Evolutionary conservation across 2,797 vertebrate genomes (phyloP).

Genomic region (Melanotaenia nigrans): DNA sequence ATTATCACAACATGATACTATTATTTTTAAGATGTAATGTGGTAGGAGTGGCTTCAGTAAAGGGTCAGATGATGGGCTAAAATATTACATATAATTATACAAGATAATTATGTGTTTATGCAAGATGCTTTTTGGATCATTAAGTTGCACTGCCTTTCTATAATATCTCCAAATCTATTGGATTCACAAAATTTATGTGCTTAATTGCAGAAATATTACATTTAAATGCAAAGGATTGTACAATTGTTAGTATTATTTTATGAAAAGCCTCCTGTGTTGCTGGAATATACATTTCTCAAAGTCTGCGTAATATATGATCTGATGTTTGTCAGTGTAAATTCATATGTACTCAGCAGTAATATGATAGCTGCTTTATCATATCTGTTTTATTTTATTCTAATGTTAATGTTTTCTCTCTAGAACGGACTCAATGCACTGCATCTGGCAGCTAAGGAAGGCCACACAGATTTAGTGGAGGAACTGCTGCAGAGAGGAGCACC

Average conservation of each 20-base stretch:
- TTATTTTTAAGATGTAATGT: not conserved
- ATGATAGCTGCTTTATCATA: not conserved
- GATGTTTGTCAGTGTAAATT: not conserved
- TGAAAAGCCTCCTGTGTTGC: not conserved
- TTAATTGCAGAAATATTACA: not conserved
- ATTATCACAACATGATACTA: not conserved
- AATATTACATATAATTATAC: too few relatives aligned
- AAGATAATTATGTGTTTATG: too few relatives aligned
- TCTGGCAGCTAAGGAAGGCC: constrained; percentile 96
- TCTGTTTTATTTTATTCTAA: not conserved
- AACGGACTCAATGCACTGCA: constrained; percentile 98
- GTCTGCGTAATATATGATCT: not conserved
- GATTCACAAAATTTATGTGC: not conserved
- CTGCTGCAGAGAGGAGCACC: constrained; percentile 91
- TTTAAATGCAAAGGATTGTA: not conserved
- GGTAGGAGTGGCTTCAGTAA: not conserved
- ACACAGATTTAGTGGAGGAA: constrained; percentile 93
- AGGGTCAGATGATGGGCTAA: not conserved
- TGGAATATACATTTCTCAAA: not conserved
- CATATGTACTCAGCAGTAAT: not conserved
- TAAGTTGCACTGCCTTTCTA: not conserved
- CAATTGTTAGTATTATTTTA: not conserved
- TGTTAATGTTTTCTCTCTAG: constrained; percentile 72
- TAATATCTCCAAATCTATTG: not conserved
- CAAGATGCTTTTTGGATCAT: not conserved